phyloP scores from a whole-genome alignment of 2,113 vertebrate genomes.

The Channa argus region DNA sequence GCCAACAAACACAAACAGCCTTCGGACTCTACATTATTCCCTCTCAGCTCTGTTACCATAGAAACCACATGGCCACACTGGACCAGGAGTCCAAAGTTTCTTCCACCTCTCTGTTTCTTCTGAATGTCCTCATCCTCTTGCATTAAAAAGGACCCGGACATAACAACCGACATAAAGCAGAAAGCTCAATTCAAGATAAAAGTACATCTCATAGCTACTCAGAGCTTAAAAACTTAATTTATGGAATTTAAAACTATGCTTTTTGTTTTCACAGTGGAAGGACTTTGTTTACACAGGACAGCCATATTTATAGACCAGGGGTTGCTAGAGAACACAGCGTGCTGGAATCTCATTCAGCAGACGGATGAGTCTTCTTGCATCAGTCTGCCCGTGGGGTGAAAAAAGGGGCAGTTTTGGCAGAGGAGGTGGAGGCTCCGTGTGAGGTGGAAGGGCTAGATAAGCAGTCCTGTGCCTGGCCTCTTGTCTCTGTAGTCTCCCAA shows the following conservation, averaged over 20 bases:
- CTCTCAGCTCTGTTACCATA: slow-evolving; percentile 32
- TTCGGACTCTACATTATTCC: not conserved
- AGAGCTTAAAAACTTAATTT: not conserved
- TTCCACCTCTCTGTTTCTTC: slow-evolving; percentile 34
- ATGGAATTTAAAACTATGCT: slow-evolving; percentile 1
- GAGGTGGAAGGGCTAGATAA: slow-evolving; percentile 72
- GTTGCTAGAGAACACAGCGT: slow-evolving; percentile 54
- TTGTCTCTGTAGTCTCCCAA: slow-evolving; percentile 67
- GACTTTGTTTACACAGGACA: slow-evolving; percentile 22
- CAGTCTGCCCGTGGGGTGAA: slow-evolving; percentile 46
- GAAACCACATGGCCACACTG: slow-evolving; percentile 52
- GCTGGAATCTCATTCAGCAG: slow-evolving; percentile 70
- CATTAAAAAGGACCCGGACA: slow-evolving; percentile 20
- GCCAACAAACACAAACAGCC: slow-evolving; percentile 34
- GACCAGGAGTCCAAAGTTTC: slow-evolving; percentile 70
- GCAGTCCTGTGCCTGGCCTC: slow-evolving; percentile 61
- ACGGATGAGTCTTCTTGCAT: slow-evolving; percentile 58
- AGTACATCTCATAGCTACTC: slow-evolving; percentile 11
- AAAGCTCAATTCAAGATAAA: slow-evolving; percentile 29
- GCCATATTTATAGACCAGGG: slow-evolving; percentile 60
- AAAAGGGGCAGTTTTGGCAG: slow-evolving; percentile 54
- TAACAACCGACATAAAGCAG: slow-evolving; percentile 20
- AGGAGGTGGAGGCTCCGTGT: slow-evolving; percentile 46
- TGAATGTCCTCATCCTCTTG: slow-evolving; percentile 55
- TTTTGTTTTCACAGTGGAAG: slow-evolving; percentile 7